Evolutionary conservation across 2,797 vertebrate species (phyloP).

Genomic region (Protonibea diacanthus): DNA sequence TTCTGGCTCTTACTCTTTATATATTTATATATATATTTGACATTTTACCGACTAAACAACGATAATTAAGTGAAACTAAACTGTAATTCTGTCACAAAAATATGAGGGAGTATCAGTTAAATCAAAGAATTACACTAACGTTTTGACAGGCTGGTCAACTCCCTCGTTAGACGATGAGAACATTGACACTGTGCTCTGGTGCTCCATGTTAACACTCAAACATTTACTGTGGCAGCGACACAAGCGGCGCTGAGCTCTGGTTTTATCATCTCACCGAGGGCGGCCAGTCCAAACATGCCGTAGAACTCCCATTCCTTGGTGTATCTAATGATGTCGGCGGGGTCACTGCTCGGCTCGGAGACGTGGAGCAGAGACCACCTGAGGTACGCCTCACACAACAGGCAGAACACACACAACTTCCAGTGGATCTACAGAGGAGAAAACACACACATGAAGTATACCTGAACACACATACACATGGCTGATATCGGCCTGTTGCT

Average conservation of each 20-base stretch:
- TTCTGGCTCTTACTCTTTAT: too few species aligned
- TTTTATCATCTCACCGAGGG: slow-evolving; percentile 86
- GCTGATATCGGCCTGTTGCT: too few species aligned
- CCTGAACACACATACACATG: not conserved
- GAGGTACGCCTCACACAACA: slow-evolving; percentile 96
- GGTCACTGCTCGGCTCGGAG: slow-evolving; percentile 88
- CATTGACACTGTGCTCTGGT: not conserved
- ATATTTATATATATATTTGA: too few species aligned
- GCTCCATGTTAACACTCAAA: not conserved
- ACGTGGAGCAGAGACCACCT: slow-evolving; percentile 93
- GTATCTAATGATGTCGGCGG: slow-evolving; percentile 96
- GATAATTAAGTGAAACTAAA: not conserved
- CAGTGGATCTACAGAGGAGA: slow-evolving; percentile 91
- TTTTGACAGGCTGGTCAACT: not conserved
- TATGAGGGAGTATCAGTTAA: not conserved
- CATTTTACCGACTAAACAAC: too few species aligned
- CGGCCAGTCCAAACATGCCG: slow-evolving; percentile 91
- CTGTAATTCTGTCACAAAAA: too few species aligned
- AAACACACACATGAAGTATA: not conserved
- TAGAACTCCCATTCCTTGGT: slow-evolving; percentile 99
- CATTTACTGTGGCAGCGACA: not conserved
- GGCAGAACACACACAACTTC: slow-evolving; percentile 95
- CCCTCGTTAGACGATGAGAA: not conserved
- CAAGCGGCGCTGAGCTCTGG: not conserved
- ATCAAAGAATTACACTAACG: not conserved